Evolutionary conservation across 1,140 invertebrate genomes (phyloP), one percentile per base, ranked within the genome.

Genomic region (Hestina assimilis): DNA sequence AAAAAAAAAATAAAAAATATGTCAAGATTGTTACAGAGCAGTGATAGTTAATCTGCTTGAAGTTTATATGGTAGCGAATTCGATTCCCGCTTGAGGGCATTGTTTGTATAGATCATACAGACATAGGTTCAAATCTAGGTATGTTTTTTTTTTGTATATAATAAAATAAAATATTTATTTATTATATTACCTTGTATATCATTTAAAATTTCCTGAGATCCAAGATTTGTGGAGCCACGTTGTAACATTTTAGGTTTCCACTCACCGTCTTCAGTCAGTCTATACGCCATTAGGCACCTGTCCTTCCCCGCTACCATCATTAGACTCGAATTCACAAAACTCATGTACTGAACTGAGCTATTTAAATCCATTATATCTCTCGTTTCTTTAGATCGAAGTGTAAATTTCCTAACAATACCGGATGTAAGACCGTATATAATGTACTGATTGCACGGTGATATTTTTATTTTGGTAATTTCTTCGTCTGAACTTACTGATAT

Each of bases 391-490:
- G 71, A 68, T 1, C 76, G 65, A 0, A 86, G 53, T 0, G 69
- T 66, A 53, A 70, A 83, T 50, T 72, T 79, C 15, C 72, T 75
- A 0, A 87, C 79, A 0, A 63, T 58, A 4, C 84, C 84, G 0
- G 75, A 75, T 1, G 64, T 60, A 0, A 84, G 61, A 0, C 84
- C 84, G 52, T 79, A 87, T 20, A 85, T 60, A 0, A 87, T 63
- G 54, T 85, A 79, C 28, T 82, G 84, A 57, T 87, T 87, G 69
- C 84, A 87, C 0, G 84, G 84, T 0, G 81, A 81, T 68, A 87
- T 83, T 21, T 75, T 80, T 0, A 87, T 59, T 3, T 66, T 59
- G 3, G 76, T 83, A 17, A 87, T 75, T 43, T 71, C 64, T 8
- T 84, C 76, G 20, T 84, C 72, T 0, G 58, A 46, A 40, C 72